These are phyloP conservation scores for Tigriopus japonicus DNA, from an alignment of 1,140 invertebrate species.

Conservation along the genomic window DNA sequence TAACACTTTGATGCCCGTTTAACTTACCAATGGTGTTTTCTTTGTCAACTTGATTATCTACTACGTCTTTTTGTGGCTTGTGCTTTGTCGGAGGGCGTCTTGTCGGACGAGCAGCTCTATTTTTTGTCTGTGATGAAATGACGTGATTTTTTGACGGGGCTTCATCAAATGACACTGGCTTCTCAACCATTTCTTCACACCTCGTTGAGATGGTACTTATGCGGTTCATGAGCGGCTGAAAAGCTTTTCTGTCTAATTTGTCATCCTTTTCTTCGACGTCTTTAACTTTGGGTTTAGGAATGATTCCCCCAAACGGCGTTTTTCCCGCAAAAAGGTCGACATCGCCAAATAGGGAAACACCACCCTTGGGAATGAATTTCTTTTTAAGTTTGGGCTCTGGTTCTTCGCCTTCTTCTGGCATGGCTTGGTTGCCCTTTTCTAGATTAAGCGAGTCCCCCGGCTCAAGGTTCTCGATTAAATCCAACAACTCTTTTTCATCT, in stretches of 20 bases:
- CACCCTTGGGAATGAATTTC: background rate
- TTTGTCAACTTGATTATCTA: too few species aligned
- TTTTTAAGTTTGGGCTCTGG: background rate
- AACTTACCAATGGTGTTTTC: too few species aligned
- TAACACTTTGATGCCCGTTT: too few species aligned
- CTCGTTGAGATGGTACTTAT: background rate
- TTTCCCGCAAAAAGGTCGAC: background rate
- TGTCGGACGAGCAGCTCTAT: too few species aligned
- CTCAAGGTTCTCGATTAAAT: background rate
- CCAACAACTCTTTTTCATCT: background rate
- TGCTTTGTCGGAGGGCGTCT: too few species aligned
- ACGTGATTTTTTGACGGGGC: background rate
- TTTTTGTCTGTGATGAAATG: too few species aligned
- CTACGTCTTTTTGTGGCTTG: too few species aligned
- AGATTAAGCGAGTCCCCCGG: background rate
- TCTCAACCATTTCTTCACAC: background rate
- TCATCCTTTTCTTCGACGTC: too few species aligned
- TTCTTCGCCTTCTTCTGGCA: background rate
- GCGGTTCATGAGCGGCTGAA: background rate
- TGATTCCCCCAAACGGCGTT: background rate
- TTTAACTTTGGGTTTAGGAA: too few species aligned
- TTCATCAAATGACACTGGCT: background rate
- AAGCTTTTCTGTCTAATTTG: background rate
- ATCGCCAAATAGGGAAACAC: background rate
- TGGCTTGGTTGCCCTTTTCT: background rate